phyloP scores from a whole-genome alignment of 2,113 vertebrate genomes.

The Struthidea cinerea region DNA sequence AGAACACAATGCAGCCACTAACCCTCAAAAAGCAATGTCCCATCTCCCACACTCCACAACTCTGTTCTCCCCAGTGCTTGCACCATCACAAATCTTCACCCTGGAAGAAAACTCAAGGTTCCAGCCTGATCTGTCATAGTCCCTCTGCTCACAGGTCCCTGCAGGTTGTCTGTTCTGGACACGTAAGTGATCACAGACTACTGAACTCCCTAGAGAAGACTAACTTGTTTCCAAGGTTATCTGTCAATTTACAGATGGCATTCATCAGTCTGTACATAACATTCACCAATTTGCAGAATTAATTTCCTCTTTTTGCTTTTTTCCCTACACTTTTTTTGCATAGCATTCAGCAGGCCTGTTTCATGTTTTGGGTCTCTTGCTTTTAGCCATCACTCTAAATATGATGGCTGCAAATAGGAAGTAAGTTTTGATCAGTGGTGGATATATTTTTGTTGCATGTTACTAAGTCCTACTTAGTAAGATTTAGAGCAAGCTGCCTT shows the following conservation, averaged over 20 bases:
- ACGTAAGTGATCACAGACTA: not conserved
- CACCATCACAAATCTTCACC: not conserved
- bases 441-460: not conserved
- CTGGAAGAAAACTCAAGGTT: not conserved
- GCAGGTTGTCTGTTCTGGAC: not conserved
- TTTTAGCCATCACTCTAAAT: not conserved
- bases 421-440: not conserved
- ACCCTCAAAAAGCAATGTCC: not conserved
- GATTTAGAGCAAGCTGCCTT: not conserved
- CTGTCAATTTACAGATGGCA: not conserved
- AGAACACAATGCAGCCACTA: not conserved
- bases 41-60: rapidly evolving
- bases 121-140: not conserved
- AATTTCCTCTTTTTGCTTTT: not conserved
- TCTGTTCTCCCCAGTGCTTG: rapidly evolving
- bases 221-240: not conserved
- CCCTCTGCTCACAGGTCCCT: not conserved
- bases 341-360: not conserved
- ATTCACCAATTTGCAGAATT: not conserved
- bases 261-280: not conserved
- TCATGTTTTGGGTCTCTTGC: not conserved
- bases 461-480: not conserved
- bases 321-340: rapidly evolving
- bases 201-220: rapidly evolving
- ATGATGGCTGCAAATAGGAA: not conserved